phyloP scores from a whole-genome alignment of 2,888 invertebrate species.

The Drosophila longiperda region DNA sequence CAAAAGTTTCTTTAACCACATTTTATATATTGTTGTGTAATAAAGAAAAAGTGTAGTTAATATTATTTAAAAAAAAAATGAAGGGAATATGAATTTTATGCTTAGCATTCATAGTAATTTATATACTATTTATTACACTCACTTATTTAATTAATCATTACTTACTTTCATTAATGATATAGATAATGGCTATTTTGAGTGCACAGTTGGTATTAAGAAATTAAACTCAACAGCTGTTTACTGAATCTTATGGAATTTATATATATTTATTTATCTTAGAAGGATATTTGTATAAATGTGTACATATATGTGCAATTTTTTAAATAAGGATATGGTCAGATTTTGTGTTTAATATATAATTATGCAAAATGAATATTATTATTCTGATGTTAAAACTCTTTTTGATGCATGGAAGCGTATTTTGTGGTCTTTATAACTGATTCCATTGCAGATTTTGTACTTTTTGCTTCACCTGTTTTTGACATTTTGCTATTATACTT shows the following conservation, averaged over 20 bases:
- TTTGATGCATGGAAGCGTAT: constrained; percentile 21
- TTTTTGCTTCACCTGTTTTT: constrained; percentile 74
- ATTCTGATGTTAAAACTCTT: background rate
- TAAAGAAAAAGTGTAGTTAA: background rate
- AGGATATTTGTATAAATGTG: background rate
- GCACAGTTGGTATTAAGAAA: background rate
- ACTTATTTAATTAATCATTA: background rate
- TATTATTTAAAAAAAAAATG: background rate
- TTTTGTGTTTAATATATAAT: background rate
- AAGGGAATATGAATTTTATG: background rate
- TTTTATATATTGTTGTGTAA: background rate
- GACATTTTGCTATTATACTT: constrained; percentile 72
- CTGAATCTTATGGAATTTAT: background rate
- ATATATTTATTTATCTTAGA: background rate
- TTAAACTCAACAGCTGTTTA: background rate
- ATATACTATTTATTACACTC: background rate
- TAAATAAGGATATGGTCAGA: background rate
- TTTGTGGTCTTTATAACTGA: background rate
- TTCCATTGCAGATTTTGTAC: background rate
- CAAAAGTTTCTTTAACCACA: background rate
- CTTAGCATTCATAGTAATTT: background rate
- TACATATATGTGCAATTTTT: background rate
- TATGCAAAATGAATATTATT: background rate
- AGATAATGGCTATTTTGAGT: background rate
- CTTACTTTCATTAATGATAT: background rate